These are phyloP conservation scores for Cheilosia vernalis DNA, from an alignment of 2,888 invertebrate species.

Conservation along the genomic window DNA sequence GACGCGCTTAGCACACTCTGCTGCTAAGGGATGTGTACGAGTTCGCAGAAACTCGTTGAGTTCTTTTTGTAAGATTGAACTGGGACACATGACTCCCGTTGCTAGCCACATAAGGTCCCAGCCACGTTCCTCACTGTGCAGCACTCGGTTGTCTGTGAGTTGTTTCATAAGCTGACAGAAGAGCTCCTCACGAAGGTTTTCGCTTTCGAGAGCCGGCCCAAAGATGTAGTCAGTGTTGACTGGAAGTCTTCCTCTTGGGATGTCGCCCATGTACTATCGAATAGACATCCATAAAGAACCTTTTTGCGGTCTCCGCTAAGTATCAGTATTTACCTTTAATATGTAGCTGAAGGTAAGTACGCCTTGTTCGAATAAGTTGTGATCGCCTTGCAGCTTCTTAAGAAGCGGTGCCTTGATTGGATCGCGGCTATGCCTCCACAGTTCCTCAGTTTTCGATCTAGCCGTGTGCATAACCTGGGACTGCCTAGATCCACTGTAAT, in stretches of 20 bases:
- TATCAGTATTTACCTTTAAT: constrained; percentile 85
- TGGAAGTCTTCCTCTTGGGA: constrained; percentile 90
- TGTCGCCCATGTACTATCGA: constrained; percentile 92
- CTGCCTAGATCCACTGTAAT: constrained; percentile 82
- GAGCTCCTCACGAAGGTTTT: constrained; percentile 92
- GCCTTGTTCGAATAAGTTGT: constrained; percentile 89
- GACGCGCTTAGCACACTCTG: constrained; percentile 91
- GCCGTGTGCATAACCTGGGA: constrained; percentile 87
- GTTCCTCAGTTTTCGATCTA: constrained; percentile 87
- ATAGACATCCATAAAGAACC: neutral
- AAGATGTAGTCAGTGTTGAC: constrained; percentile 96
- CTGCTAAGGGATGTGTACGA: constrained; percentile 89
- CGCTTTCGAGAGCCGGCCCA: constrained; percentile 89
- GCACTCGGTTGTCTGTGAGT: constrained; percentile 93
- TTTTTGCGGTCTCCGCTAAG: no score
- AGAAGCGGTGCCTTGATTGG: constrained; percentile 93
- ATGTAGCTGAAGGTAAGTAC: constrained; percentile 90
- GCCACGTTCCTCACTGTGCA: constrained; percentile 93
- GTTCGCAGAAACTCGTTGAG: constrained; percentile 90
- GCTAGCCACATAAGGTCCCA: constrained; percentile 98
- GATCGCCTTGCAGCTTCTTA: constrained; percentile 89
- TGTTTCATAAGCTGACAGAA: constrained; percentile 98
- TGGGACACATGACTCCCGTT: constrained; percentile 93
- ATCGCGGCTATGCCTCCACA: constrained; percentile 93
- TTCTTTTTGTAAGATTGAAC: constrained; percentile 90